Evolutionary conservation across 2,888 invertebrate genomes (phyloP).

Genomic region (Tuberolachnus salignus): DNA sequence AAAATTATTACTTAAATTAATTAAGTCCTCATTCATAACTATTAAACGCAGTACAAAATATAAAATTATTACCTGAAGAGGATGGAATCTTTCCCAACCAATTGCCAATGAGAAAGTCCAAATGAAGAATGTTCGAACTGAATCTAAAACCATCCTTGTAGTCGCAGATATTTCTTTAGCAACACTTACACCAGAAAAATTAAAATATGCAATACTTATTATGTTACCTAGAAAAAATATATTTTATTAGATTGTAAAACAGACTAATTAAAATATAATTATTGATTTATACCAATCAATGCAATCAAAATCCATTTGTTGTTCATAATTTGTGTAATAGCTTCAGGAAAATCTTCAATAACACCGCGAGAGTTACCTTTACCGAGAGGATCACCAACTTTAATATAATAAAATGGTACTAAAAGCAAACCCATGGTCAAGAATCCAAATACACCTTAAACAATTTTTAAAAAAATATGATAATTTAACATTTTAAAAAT

Average conservation of each 20-base stretch:
- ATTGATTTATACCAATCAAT: constrained; percentile 68
- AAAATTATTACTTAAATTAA: constrained; percentile 52
- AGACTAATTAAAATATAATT: neutral
- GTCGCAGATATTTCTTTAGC: constrained; percentile 93
- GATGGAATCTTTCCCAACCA: constrained; percentile 80
- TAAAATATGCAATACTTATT: constrained; percentile 90
- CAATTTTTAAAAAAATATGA: too few species aligned
- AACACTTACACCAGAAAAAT: constrained; percentile 88
- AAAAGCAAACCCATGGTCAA: constrained; percentile 69
- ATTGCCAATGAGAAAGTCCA: constrained; percentile 82
- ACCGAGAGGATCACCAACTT: constrained; percentile 77
- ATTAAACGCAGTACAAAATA: too few species aligned
- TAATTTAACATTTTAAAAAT: too few species aligned
- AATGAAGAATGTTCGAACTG: constrained; percentile 85
- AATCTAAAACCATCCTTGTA: constrained; percentile 87
- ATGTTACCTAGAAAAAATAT: constrained; percentile 72
- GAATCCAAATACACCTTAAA: constrained; percentile 74
- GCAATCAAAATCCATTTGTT: constrained; percentile 70
- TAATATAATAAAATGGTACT: constrained; percentile 81
- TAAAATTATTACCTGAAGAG: constrained; percentile 69
- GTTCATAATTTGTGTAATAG: constrained; percentile 79
- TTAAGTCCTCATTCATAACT: too few species aligned
- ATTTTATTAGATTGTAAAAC: constrained; percentile 16
- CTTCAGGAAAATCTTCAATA: constrained; percentile 85
- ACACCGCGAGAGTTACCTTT: constrained; percentile 72